Base-by-base conservation (phyloP, 2,113 vertebrate genomes). In the Todiramphus chloris region DNA sequence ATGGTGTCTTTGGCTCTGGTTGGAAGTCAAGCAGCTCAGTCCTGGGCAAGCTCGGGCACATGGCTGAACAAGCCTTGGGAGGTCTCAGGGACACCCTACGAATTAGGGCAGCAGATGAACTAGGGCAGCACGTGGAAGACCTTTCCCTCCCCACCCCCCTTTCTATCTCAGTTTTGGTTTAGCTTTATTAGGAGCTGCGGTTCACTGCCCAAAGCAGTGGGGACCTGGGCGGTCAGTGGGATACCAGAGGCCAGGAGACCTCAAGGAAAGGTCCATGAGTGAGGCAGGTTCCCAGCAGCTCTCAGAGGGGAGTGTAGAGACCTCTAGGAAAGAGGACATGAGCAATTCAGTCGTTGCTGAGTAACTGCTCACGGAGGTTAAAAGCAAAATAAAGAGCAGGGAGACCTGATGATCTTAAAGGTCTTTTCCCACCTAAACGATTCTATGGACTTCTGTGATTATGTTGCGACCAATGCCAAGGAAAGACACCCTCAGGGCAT, bases 1-100 rank as follows among this genome's bases (percentile, higher is more conserved):
- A 21, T 1, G 4, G 33, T 2, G 1, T n/a, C n/a, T 33, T 27
- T 3, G 2, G 25, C 37, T 35, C 64, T 5, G 7, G n/a, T 25
- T 74, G 60, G 37, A 31, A 14, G 31, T 18, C 9, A 1, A 69
- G 30, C 8, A 17, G 24, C 53, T 53, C 31, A 31, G 43, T 12
- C 66, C 14, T 3, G 35, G 43, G 16, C 0, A 2, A 66, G 31
- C 4, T 2, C 53, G 35, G 51, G 41, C 43, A 50, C 43, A 6
- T 1, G 2, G 39, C 53, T n/a, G 30, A 86, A 9, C 41, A 58
- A 41, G 23, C n/a, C 63, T 35, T 6, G 1, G 27, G 56, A 63
- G n/a, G 16, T 11, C 19, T 46, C 1, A 0, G 9, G 55, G 68
- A 16, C 8, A 13, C 16, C 14, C 39, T 6, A 5, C 7, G 53